Conservation (phyloP, 35 echinoderm and acorn worm genomes). For the Heliocidaris tuberculata region DNA sequence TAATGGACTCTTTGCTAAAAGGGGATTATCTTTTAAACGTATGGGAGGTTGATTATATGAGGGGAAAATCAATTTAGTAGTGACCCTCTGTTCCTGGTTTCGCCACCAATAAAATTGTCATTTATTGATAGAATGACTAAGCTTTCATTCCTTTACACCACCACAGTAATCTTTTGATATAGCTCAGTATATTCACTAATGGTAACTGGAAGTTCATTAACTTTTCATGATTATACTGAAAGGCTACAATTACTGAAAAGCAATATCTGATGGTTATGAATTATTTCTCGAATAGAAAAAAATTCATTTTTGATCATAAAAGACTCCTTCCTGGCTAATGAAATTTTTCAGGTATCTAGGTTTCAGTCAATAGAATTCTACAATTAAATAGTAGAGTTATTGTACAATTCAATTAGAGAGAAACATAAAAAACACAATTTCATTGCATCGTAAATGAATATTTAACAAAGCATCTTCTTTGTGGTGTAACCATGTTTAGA, state of each 20-base stretch:
- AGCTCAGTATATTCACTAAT: background rate
- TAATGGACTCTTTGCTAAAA: conserved; percentile 11
- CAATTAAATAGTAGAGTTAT: too few relatives aligned
- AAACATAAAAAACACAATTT: too few relatives aligned
- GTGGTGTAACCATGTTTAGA: too few relatives aligned
- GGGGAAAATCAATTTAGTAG: background rate
- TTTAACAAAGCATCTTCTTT: too few relatives aligned
- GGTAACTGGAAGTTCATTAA: background rate
- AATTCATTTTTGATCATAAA: background rate
- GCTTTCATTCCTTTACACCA: background rate
- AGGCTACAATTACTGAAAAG: background rate
- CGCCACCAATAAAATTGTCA: background rate
- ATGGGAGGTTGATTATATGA: background rate
- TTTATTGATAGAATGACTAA: background rate
- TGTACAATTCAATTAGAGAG: too few relatives aligned
- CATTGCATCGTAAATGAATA: too few relatives aligned
- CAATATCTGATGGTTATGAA: background rate
- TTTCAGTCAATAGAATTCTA: too few relatives aligned
- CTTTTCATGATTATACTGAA: background rate
- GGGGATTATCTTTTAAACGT: background rate
- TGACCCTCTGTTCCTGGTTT: background rate
- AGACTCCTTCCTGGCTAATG: too few relatives aligned
- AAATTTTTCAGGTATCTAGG: too few relatives aligned
- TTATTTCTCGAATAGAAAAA: background rate
- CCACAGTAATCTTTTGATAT: background rate